Evolutionary conservation across 2,888 invertebrate species (phyloP).

Genomic region (Cataglyphis cursor): DNA sequence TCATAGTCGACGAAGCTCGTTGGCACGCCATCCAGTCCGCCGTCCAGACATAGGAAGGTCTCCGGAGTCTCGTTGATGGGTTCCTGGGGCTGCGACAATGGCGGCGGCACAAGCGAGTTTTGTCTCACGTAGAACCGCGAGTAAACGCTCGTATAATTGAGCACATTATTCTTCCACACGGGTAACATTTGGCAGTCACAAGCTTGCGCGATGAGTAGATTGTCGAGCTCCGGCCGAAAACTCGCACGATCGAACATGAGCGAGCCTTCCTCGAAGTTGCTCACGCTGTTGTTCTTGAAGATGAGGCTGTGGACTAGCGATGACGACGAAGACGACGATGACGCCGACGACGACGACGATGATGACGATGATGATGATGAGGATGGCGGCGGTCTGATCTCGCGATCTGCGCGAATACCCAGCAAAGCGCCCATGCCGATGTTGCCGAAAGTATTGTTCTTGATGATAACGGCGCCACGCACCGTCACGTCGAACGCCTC

Average conservation of each 20-base stretch:
- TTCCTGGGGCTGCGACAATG: conserved; percentile 71
- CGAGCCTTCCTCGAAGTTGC: conserved; percentile 88
- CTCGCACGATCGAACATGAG: conserved; percentile 88
- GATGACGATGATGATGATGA: conserved; percentile 81
- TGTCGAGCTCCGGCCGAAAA: conserved; percentile 88
- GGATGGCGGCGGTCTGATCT: conserved; percentile 85
- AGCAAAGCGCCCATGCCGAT: conserved; percentile 90
- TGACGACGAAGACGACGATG: conserved; percentile 85
- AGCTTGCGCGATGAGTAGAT: conserved; percentile 88
- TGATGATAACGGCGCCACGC: conserved; percentile 90
- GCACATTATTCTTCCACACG: conserved; percentile 82
- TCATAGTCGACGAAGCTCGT: conserved; percentile 82
- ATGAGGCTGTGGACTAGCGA: conserved; percentile 87
- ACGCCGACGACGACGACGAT: conserved; percentile 62
- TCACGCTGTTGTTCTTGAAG: conserved; percentile 90
- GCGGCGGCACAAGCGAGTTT: conserved; percentile 66
- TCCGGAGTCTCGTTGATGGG: conserved; percentile 80
- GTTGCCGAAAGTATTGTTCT: conserved; percentile 89
- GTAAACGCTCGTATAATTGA: conserved; percentile 84
- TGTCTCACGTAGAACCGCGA: conserved; percentile 77
- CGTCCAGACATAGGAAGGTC: conserved; percentile 81
- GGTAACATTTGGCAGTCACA: conserved; percentile 89
- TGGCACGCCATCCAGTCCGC: conserved; percentile 61
- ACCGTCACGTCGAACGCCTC: conserved; percentile 90
- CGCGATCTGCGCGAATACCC: conserved; percentile 88